A percentile compares a stretch with the other conserved stretches of the same genome.
phyloP scores from a whole-genome alignment of 2,888 invertebrate genomes.

The Nephrotoma flavescens region DNA sequence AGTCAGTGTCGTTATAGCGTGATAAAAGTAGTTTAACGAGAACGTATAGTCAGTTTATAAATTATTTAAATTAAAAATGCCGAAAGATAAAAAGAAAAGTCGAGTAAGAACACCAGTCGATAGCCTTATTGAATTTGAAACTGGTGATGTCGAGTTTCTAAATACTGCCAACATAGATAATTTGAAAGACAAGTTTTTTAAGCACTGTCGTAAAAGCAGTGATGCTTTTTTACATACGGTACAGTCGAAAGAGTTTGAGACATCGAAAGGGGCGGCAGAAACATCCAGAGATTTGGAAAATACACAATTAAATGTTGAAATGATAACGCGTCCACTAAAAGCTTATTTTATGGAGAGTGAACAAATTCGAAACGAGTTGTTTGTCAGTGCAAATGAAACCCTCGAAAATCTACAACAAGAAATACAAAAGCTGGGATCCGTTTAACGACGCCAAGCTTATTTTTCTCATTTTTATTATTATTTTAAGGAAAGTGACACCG shows the following conservation, averaged over 20 bases:
- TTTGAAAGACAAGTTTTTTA: not conserved
- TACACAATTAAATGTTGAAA: not conserved
- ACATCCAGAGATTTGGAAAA: not conserved
- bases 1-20: not conserved
- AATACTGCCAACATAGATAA: not conserved
- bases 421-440: not conserved
- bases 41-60: not conserved
- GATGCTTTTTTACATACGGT: not conserved
- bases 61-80: not conserved
- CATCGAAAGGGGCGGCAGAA: not conserved
- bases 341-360: not conserved
- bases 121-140: not conserved
- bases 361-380: not conserved
- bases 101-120: not conserved
- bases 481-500: slow-evolving; percentile 20
- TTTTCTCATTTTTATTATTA: not conserved
- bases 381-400: not conserved
- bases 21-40: not conserved
- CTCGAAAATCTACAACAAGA: not conserved
- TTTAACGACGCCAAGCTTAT: not conserved
- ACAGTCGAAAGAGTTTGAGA: not conserved
- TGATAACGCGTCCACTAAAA: not conserved
- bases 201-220: not conserved
- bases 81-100: not conserved
- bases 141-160: not conserved